Conservation (phyloP, 2,888 invertebrate genomes). For the Prosapia bicincta region DNA sequence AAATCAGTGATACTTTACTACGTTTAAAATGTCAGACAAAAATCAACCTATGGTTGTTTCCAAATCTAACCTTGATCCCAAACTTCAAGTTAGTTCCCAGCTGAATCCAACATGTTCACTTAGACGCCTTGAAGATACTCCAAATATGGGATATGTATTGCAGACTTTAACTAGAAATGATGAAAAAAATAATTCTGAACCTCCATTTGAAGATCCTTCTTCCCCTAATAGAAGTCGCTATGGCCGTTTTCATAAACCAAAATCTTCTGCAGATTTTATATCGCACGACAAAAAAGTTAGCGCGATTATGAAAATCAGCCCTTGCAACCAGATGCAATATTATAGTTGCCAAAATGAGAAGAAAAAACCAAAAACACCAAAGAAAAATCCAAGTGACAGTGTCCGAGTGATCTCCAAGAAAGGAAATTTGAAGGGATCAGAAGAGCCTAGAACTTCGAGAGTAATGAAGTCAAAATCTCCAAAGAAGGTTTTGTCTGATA, state of each 20-base stretch:
- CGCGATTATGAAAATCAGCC: slow-evolving; percentile 39
- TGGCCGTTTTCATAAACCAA: slow-evolving; percentile 56
- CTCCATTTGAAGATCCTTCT: no score
- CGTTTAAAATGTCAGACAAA: no score
- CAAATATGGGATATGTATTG: no score
- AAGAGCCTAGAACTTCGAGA: not conserved
- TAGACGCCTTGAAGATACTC: no score
- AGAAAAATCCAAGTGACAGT: slow-evolving; percentile 1
- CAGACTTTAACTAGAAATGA: no score
- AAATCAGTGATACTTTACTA: no score
- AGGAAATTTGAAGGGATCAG: no score
- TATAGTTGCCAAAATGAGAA: slow-evolving; percentile 38
- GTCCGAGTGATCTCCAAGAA: not conserved
- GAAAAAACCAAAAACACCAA: slow-evolving; percentile 29
- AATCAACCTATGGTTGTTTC: no score
- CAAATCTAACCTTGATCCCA: no score
- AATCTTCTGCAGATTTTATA: slow-evolving; percentile 49
- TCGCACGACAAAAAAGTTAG: slow-evolving; percentile 47
- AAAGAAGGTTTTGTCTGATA: not conserved
- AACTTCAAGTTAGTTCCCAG: no score
- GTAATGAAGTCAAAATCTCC: not conserved
- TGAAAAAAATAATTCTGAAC: no score
- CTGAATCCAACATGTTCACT: no score
- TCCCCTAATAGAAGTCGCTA: slow-evolving; percentile 51
- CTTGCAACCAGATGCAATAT: slow-evolving; percentile 33